Evolutionary conservation across 1,140 invertebrate species (phyloP).

Genomic region (Acromyrmex heyeri): DNA sequence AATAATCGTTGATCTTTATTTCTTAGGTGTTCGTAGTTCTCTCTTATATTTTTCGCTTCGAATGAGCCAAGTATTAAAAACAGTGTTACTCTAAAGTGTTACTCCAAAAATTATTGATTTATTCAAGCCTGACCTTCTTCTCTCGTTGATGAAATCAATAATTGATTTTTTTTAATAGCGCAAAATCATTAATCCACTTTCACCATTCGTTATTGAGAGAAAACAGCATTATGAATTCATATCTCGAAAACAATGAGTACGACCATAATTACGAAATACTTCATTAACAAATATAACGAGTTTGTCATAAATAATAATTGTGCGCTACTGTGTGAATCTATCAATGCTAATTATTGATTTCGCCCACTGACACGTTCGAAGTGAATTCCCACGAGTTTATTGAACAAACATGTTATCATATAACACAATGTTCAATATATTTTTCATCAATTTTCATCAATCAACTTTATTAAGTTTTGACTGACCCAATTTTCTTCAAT

Average conservation of each 20-base stretch:
- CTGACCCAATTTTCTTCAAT: background rate
- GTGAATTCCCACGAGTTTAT: conserved; percentile 26
- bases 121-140: background rate
- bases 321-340: background rate
- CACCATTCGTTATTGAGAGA: background rate
- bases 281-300: conserved; percentile 13
- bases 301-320: conserved; percentile 15
- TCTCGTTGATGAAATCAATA: background rate
- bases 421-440: background rate
- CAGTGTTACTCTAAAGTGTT: background rate
- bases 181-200: conserved; percentile 22
- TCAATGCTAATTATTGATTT: conserved; percentile 37
- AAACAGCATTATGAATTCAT: conserved; percentile 13
- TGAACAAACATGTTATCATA: background rate
- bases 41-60: background rate
- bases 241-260: conserved; percentile 2
- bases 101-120: conserved; percentile 19
- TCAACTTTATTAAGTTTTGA: background rate
- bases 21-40: no score
- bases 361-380: background rate
- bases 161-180: background rate
- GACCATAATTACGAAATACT: conserved; percentile 32
- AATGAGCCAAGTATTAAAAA: background rate
- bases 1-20: no score
- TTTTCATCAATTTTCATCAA: background rate